Conservation (phyloP, 2,888 invertebrate genomes). For the Pegoplata infirma region DNA sequence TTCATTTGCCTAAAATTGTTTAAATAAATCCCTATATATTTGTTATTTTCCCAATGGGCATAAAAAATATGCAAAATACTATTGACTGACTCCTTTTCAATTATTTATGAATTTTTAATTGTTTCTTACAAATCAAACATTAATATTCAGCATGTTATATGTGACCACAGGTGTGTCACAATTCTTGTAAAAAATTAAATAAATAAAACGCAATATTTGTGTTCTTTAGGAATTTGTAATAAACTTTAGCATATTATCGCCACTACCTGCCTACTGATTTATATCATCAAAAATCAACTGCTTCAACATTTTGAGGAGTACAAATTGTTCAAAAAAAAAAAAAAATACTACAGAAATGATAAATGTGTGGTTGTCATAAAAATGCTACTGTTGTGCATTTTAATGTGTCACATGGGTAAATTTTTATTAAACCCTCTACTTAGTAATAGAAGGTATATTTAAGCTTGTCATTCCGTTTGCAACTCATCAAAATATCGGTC, state of each 20-base stretch:
- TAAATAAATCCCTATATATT: too few relatives aligned
- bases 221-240: neutral
- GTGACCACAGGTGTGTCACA: constrained; percentile 63
- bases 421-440: too few relatives aligned
- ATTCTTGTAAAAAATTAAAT: constrained; percentile 58
- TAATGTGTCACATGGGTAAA: constrained; percentile 58
- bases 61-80: too few relatives aligned
- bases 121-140: constrained; percentile 44
- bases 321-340: constrained; percentile 21
- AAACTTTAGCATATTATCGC: too few relatives aligned
- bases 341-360: constrained; percentile 59
- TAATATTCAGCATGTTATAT: constrained; percentile 43
- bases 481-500: too few relatives aligned
- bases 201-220: constrained; percentile 20
- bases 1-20: too few relatives aligned
- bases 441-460: too few relatives aligned
- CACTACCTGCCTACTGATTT: constrained; percentile 15
- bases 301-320: constrained; percentile 18
- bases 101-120: constrained; percentile 62
- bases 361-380: constrained; percentile 60
- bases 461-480: too few relatives aligned
- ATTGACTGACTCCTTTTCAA: constrained; percentile 54
- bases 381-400: constrained; percentile 54
- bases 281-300: constrained; percentile 1
- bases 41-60: too few relatives aligned